Evolutionary conservation across 2,797 vertebrate species (phyloP), one percentile per base, ranked within the genome.

Genomic region (Pseudotriccus pelzelni): DNA sequence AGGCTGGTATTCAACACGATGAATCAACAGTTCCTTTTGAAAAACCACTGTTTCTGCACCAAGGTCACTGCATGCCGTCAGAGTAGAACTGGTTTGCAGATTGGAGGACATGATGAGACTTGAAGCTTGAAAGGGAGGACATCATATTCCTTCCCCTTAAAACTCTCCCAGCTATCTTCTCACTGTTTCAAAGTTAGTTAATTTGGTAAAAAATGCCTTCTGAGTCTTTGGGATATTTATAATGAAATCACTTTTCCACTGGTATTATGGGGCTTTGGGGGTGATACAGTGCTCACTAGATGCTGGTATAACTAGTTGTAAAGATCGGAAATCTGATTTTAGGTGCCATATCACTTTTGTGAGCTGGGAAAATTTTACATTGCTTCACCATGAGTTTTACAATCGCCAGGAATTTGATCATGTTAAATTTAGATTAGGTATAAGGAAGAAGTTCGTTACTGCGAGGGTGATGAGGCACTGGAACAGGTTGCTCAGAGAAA

Each of bases 11-110:
- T 77, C 87, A 93, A 76, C 11, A 17, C 6, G 52, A 63, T 68
- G 70, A 94, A 89, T 82, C 88, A 94, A 90, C 55, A 69, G 10
- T 28, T 81, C 36, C 32, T 79, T 93, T 60, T 70, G 55, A 91
- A 67, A 90, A 84, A 36, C 25, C 15, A 14, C 55, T 66, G 22
- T 32, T 89, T 84, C 69, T 88, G 39, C 76, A 93, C 25, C 67
- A 25, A 69, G 63, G 84, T 79, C 91, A 89, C 32, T n/a, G 37
- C 32, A 3, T 3, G 13, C 56, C 10, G 0, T 66, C 80, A 89
- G 77, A 79, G 67, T 46, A 87, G 74, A 89, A 78, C 41, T 17
- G 37, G 12, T 53, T 58, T 82, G 79, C 4, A 2, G 55, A 80
- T 93, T 82, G 93, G 55, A 60, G 62, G 77, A 76, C 80, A 9